Evolutionary conservation across 2,888 invertebrate species (phyloP), one percentile per base, ranked within the genome.

Genomic region (Acanthosepion pharaonis): DNA sequence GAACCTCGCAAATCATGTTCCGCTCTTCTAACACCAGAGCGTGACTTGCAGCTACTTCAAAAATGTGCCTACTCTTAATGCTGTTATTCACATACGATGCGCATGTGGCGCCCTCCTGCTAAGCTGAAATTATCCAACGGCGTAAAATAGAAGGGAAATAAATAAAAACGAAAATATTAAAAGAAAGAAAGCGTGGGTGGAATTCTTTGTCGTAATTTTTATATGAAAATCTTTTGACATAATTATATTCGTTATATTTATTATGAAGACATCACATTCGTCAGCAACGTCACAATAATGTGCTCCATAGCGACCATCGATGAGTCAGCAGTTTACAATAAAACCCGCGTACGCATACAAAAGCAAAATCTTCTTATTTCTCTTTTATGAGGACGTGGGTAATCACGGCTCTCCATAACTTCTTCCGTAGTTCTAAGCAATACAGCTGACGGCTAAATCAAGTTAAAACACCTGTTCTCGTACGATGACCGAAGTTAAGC

Each of bases 81-180:
- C n/a, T 78, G 78, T 11, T 78, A 11, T 15, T 33, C 78, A 78
- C 9, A 78, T 78, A 11, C 15, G 78, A 78, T 18, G 33, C 78
- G 78, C 78, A 78, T 78, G n/a, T 78, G 78, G 78, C 15, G n/a
- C 78, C 78, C 78, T n/a, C 78, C 78, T 78, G 78, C 78, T n/a
- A n/a, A 33, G 33, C 15, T n/a, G n/a, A 78, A 78, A 78, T 78
- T 78, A 33, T n/a, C 78, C n/a, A 78, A 78, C 78, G 18, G n/a
- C 28, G 42, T 42, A 78, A 78, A 28, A 20, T 18, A 55, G 18
- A 20, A 20, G 20, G 20, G 78, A 8, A 18, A n/a, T 11, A 25
- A 25, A 28, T 8, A 15, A 78, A 78, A 78, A 78, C 9, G 8
- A 78, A n/a, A n/a, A n/a, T 28, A 8, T 0, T 18, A n/a, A 15